Base-by-base conservation (phyloP, 1,140 invertebrate species). In the Apis laboriosa region DNA sequence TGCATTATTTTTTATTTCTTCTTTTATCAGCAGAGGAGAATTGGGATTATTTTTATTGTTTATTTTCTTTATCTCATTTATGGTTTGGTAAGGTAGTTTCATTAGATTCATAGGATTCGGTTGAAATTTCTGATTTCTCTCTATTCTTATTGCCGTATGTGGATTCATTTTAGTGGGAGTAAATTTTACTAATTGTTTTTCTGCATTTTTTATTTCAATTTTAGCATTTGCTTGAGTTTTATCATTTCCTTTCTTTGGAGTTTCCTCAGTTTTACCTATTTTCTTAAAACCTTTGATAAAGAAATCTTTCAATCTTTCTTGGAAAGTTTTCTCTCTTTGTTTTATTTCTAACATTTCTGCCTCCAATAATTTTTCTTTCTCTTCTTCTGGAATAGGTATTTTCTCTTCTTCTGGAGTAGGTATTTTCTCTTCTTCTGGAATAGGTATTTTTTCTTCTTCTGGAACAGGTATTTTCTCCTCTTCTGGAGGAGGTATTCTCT, bases 271-370 rank as follows among this genome's bases (percentile, higher is more conserved):
- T 43, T 21, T 12, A 1, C 1, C 9, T 4, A 17, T 19, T 34
- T 17, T 28, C 9, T 34, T 64, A 24, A 17, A 34, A 17, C 17
- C 7, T 28, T 28, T 17, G 34, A 43, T 3, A 43, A 43, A 43
- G 5, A 43, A 43, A 7, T 8, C 15, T 28, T 8, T 17, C 15
- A 17, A 3, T 1, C 2, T 9, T 28, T 15, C n/a, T 63, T 9
- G 0, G 17, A 28, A 1, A 43, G 0, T 21, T 21, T 21, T 21
- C 0, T 19, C 17, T 5, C 15, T 8, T 12, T 1, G 13, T 34
- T 19, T 64, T 9, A 9, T 9, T 34, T 64, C 63, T 64, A 64
- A 34, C 1, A 28, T 17, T 5, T 64, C 1, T 8, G 9, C 15
- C 17, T 28, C 24, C 24, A 28, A 64, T 9, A 28, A 64, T 9